Conservation (phyloP, 2,888 invertebrate species). For the Ganaspis brasiliensis region DNA sequence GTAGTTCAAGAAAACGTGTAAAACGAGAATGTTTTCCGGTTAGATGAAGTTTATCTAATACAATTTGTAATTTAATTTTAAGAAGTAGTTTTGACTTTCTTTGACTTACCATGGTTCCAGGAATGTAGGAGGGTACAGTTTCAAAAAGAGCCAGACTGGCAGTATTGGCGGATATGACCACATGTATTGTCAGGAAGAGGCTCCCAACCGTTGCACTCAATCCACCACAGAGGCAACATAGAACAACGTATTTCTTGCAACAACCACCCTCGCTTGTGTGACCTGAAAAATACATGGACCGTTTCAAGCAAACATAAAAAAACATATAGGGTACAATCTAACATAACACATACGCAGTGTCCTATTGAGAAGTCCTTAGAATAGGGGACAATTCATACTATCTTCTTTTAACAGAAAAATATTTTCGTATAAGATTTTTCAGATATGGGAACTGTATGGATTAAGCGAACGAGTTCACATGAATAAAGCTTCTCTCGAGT, state of each 20-base stretch:
- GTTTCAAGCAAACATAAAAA: constrained; percentile 34
- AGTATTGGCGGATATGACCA: constrained; percentile 90
- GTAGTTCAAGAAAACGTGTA: constrained; percentile 1
- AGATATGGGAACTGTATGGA: constrained; percentile 5
- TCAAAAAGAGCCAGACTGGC: constrained; percentile 86
- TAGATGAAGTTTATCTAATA: neutral
- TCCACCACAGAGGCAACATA: constrained; percentile 91
- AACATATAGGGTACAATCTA: constrained; percentile 4
- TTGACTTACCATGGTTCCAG: constrained; percentile 91
- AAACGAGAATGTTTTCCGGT: neutral
- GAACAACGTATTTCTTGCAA: constrained; percentile 88
- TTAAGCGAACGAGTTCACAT: constrained; percentile 6
- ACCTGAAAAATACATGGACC: constrained; percentile 65
- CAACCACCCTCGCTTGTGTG: constrained; percentile 74
- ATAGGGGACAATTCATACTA: constrained; percentile 22
- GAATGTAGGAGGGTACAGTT: constrained; percentile 97
- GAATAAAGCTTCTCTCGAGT: neutral
- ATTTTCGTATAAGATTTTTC: constrained; percentile 14
- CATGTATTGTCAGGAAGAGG: constrained; percentile 89
- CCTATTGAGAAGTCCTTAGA: constrained; percentile 6
- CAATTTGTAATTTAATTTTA: neutral
- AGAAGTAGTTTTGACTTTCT: constrained; percentile 1
- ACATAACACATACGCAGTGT: constrained; percentile 5
- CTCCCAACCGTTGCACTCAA: constrained; percentile 89
- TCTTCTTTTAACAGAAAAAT: constrained; percentile 19